Conservation (phyloP, 2,113 vertebrate genomes). For the Labeo rohita region DNA sequence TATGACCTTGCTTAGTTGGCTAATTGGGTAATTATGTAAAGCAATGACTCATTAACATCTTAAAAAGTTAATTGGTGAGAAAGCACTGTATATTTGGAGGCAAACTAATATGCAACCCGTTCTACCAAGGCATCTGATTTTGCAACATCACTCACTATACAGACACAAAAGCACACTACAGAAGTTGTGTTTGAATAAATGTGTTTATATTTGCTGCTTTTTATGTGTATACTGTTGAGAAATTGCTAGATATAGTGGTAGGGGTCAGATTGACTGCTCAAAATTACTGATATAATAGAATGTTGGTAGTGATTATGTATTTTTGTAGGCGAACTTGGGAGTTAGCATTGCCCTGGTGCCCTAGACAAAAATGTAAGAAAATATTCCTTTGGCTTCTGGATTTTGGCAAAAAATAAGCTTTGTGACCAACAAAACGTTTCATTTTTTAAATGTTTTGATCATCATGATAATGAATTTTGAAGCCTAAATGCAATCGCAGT, state of each 20-base stretch:
- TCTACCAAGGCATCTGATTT: neutral
- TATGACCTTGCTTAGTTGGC: constrained; percentile 37
- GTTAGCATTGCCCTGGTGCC: neutral
- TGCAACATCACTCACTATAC: neutral
- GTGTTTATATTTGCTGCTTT: neutral
- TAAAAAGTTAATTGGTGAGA: neutral
- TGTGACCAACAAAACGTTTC: neutral
- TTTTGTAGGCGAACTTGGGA: neutral
- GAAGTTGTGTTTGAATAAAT: neutral
- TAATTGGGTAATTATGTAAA: constrained; percentile 43
- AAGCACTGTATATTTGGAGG: neutral
- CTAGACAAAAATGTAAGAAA: neutral
- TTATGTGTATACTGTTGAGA: neutral
- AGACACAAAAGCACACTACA: neutral
- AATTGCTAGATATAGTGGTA: neutral
- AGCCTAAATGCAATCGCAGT: neutral
- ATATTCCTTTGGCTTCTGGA: neutral
- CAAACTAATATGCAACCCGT: neutral
- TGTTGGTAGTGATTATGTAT: neutral
- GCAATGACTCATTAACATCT: constrained; percentile 9
- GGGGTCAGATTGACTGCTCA: neutral
- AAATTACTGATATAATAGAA: neutral
- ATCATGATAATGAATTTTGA: neutral
- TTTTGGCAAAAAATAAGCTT: neutral
- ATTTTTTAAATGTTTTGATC: neutral